Evolutionary conservation across 2,888 invertebrate species (phyloP), one percentile per base, ranked within the genome.

Genomic region (Strigamia transsilvanica): DNA sequence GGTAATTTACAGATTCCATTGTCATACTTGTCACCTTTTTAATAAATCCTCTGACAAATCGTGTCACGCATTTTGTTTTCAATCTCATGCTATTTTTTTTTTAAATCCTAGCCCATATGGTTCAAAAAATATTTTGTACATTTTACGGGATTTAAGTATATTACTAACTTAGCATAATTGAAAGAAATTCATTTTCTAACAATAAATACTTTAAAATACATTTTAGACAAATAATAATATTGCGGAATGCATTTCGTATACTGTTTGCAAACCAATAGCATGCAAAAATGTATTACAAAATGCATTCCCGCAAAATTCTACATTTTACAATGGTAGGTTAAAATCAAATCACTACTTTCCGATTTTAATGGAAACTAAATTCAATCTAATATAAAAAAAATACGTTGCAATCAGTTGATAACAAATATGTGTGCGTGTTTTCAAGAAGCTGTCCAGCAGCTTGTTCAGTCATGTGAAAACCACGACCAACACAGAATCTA

Each of bases 401-500:
- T n/a, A n/a, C n/a, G 18, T 51, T n/a, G 6, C 51, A 51, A 51
- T 51, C 51, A 51, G 51, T 51, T 15, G 13, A 51, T 51, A n/a
- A 15, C 12, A 51, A 51, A 51, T n/a, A 51, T 51, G n/a, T 18
- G 13, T 32, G 66, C 66, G 12, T 27, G 66, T 27, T 27, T 66
- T 32, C 21, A 21, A 61, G 27, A 15, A 32, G 12, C 23, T 27
- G 66, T 27, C 66, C 66, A 66, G 66, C 66, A 23, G 66, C 66
- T 66, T 27, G 66, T 27, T 27, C 66, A 66, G 27, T 9, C 66
- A 27, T 66, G 66, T 66, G 66, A 66, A 66, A 66, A 32, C 66
- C 66, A 66, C 51, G 51, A 51, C 23, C 66, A 66, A 21, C 61
- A 66, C 13, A 66, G 66, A 66, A 66, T 66, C 66, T 66, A 66